Base-by-base conservation (phyloP, 2,113 vertebrate species). In the Eubucco bourcierii region DNA sequence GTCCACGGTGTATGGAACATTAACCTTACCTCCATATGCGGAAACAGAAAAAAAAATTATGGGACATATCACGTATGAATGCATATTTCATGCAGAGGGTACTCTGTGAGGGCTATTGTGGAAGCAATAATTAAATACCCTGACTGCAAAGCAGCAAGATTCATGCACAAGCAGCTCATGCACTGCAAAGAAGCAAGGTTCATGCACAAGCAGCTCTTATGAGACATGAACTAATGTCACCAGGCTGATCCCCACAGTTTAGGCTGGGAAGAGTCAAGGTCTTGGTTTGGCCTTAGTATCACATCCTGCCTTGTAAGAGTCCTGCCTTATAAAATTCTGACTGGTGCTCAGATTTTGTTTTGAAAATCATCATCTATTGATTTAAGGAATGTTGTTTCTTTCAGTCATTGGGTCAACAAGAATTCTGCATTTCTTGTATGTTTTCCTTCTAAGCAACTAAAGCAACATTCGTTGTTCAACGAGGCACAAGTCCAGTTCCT, bases 1-100 rank as follows among this genome's bases (percentile, higher is more conserved):
- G 80, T 91, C 89, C 53, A 91, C 23, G 46, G 80, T 24, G 52
- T 74, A 89, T 71, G 83, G 93, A 96, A 93, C 91, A 96, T 95
- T 96, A 96, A 95, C 82, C 91, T 92, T 90, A 87, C 83, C 50
- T 93, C 79, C 73, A 87, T 31, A 84, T 53, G 84, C 8, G 19
- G 93, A 94, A 94, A 68, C 79, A 93, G 66, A 92, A 80, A 79
- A 87, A 86, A 83, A 74, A 67, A 83, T 80, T 58, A 80, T 16
- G 73, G 85, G 68, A 90, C 77, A 4, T 56, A 67, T 39, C 84
- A 85, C 17, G 1, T 93, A 79, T 76, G 67, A 93, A 67, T n/a
- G 82, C 61, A 12, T 67, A 60, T 83, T 94, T 96, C 84, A 78
- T 70, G 68, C 56, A 82, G 81, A 77, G 19, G 75, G 89, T 71